These are phyloP conservation scores for Vanessa atalanta DNA, from an alignment of 1,140 invertebrate species.

Conservation along the genomic window DNA sequence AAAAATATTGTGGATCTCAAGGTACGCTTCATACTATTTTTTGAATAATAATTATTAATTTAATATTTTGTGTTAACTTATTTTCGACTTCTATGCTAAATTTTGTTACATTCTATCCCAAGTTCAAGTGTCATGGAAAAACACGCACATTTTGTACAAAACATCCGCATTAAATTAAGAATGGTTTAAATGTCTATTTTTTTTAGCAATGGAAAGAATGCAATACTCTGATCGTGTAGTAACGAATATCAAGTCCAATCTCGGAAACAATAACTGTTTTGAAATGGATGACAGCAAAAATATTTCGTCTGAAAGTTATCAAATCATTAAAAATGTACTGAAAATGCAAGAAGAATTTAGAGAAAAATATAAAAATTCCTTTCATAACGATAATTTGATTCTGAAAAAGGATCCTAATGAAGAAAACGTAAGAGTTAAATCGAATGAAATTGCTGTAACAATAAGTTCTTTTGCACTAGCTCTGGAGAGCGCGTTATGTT, in stretches of 20 bases:
- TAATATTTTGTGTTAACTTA: too few species aligned
- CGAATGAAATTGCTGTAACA: slow-evolving; percentile 47
- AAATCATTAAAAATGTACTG: slow-evolving; percentile 41
- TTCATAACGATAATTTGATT: slow-evolving; percentile 12
- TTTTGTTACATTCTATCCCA: too few species aligned
- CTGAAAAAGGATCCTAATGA: slow-evolving; percentile 21
- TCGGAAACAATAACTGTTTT: slow-evolving; percentile 44
- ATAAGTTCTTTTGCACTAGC: slow-evolving; percentile 49
- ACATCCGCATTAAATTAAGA: too few species aligned
- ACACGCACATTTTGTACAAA: too few species aligned
- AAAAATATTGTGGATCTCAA: slow-evolving; percentile 55
- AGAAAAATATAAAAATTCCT: slow-evolving; percentile 39
- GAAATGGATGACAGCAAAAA: slow-evolving; percentile 16
- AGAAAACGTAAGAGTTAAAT: slow-evolving; percentile 27
- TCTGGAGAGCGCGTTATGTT: slow-evolving; percentile 50
- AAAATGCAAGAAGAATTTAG: slow-evolving; percentile 46
- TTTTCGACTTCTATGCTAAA: too few species aligned
- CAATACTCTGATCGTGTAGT: slow-evolving; percentile 41
- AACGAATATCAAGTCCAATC: slow-evolving; percentile 35
- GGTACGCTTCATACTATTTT: slow-evolving; percentile 38
- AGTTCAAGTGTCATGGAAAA: too few species aligned
- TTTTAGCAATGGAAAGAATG: slow-evolving; percentile 44
- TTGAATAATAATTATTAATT: too few species aligned
- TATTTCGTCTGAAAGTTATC: slow-evolving; percentile 24
- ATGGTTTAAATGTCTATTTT: neutral